Evolutionary conservation across 2,113 vertebrate genomes (phyloP), one percentile per base, ranked within the genome.

Genomic region (Craseonycteris thonglongyai): DNA sequence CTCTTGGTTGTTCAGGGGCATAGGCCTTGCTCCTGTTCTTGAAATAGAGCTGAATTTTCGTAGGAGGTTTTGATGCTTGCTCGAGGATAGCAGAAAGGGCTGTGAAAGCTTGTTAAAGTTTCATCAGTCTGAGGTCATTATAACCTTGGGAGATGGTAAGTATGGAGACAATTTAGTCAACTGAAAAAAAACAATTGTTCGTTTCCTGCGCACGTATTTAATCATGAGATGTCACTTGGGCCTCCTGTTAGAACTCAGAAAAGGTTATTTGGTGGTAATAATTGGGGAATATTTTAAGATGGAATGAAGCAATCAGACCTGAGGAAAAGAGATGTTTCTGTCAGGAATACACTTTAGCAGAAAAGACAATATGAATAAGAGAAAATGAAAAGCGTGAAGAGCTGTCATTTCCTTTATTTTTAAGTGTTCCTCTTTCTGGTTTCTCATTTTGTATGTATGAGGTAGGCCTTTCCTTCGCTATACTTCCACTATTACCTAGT

Each of bases 201-300:
- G 1, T 76, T 85, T 93, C 87, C 35, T 85, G 82, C 38, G 30
- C 30, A 40, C 35, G 2, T 66, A 61, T 95, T 91, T 81, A 91
- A 91, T 88, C 87, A 61, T 1, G 7, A 61, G 54, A n/a, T 93
- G 68, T 95, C 87, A 42, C 45, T 83, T 2, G 33, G 65, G 61
- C 26, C 21, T 91, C 54, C 35, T 69, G 14, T 90, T 85, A 88
- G 58, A 88, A 93, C 40, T 26, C 88, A 94, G 83, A 66, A 89
- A 90, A 71, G 6, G 33, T 91, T 93, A 85, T 63, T 40, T 71
- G 42, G 16, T 94, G 66, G 56, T n/a, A 95, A 86, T 94, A 88
- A 93, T 72, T 88, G 61, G 78, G 33, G 40, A 83, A 83, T 95
- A 71, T 92, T 83, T 96, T 88, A 51, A 40, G 74, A 89, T 74